A percentile compares a stretch with the other conserved stretches of the same genome.
Evolutionary conservation across 2,797 vertebrate genomes (phyloP).

Genomic region (Centroberyx gerrardi): DNA sequence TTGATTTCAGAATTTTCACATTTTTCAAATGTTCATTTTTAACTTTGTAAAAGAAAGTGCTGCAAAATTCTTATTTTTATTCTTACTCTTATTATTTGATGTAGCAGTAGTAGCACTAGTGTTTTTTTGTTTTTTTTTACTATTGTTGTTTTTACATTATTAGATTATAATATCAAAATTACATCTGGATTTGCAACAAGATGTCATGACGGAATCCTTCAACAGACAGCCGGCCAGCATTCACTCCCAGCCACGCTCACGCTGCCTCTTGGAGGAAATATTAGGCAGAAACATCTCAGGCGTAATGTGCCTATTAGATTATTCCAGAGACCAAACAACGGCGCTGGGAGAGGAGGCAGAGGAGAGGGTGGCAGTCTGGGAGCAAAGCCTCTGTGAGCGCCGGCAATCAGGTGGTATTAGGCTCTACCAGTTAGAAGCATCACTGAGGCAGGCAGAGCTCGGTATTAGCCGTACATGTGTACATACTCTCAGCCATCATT

Average conservation of each 20-base stretch:
- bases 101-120: too few relatives aligned
- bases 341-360: conserved; percentile 59
- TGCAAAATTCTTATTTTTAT: too few relatives aligned
- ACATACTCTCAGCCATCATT: conserved; percentile 76
- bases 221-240: conserved; percentile 39
- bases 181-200: conserved; percentile 15
- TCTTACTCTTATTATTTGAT: too few relatives aligned
- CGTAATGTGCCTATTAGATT: conserved; percentile 79
- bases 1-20: too few relatives aligned
- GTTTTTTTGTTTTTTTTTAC: too few relatives aligned
- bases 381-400: conserved; percentile 68
- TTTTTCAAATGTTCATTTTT: too few relatives aligned
- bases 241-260: conserved; percentile 31
- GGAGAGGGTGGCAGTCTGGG: conserved; percentile 70
- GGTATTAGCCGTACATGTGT: conserved; percentile 75
- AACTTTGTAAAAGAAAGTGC: too few relatives aligned
- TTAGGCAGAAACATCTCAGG: conserved; percentile 67
- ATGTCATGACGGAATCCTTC: conserved; percentile 42
- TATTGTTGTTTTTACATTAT: too few relatives aligned
- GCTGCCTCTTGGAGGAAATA: conserved; percentile 57
- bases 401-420: conserved; percentile 74
- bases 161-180: background rate
- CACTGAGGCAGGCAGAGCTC: conserved; percentile 59
- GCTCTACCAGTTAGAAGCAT: conserved; percentile 59
- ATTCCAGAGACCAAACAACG: conserved; percentile 75